Conservation (phyloP, 2,797 vertebrate species). For the Picus viridis region DNA sequence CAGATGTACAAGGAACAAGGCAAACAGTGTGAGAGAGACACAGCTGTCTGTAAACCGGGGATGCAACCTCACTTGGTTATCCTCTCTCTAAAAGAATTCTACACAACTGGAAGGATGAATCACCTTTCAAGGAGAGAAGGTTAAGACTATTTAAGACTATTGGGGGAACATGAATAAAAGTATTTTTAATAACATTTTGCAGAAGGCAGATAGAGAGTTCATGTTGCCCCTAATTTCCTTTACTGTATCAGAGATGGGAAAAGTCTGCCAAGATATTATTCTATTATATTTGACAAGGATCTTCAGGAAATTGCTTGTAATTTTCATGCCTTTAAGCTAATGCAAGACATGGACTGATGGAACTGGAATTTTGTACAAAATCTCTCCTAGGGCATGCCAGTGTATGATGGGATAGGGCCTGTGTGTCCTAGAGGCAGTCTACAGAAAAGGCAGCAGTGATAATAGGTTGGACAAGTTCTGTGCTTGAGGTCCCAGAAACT, state of each 20-base stretch:
- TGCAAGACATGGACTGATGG: not conserved
- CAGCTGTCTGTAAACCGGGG: not conserved
- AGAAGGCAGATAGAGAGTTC: not conserved
- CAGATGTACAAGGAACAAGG: not conserved
- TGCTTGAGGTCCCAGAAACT: not conserved
- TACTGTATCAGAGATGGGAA: not conserved
- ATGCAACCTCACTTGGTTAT: not conserved
- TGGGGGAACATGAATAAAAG: not conserved
- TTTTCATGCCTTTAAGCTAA: not conserved
- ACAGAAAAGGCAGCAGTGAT: not conserved
- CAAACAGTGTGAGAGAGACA: not conserved
- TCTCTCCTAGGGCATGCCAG: not conserved
- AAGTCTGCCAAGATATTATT: not conserved
- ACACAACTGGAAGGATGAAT: not conserved
- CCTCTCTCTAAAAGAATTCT: not conserved
- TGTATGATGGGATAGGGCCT: not conserved
- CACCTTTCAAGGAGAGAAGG: not conserved
- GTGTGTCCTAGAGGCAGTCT: rapidly evolving
- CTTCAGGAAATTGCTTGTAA: not conserved
- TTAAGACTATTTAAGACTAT: not conserved
- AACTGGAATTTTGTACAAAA: not conserved
- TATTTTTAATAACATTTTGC: not conserved
- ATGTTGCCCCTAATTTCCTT: not conserved
- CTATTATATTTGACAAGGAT: not conserved
- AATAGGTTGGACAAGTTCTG: not conserved